Percentiles rank a stretch among this genome's conserved stretches.
phyloP scores from a whole-genome alignment of 2,797 vertebrate genomes.

The Aplochiton taeniatus region DNA sequence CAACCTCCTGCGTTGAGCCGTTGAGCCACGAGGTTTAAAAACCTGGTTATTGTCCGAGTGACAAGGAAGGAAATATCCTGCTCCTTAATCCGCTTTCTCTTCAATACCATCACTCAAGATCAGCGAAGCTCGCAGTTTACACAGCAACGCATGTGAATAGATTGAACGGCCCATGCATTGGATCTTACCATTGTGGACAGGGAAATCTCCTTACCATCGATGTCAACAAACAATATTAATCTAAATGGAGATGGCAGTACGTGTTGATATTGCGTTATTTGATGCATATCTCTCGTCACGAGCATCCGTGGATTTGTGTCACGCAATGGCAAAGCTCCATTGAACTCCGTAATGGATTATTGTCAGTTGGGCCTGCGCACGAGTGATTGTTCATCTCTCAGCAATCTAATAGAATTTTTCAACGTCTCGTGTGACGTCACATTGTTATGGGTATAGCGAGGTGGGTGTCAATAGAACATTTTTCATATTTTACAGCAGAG shows the following conservation, averaged over 20 bases:
- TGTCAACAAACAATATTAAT: conserved; percentile 70
- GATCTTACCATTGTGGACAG: conserved; percentile 25
- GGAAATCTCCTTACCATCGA: conserved; percentile 47
- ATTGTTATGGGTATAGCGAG: conserved; percentile 21
- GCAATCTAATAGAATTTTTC: background rate
- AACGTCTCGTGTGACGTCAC: conserved; percentile 7
- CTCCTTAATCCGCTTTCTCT: background rate
- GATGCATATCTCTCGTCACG: conserved; percentile 53
- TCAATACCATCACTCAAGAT: conserved; percentile 39
- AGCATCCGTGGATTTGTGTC: conserved; percentile 58
- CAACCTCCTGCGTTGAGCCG: too few species aligned
- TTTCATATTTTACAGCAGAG: conserved; percentile 7
- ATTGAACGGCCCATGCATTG: conserved; percentile 37
- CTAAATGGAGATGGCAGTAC: conserved; percentile 56
- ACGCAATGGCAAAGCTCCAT: conserved; percentile 55
- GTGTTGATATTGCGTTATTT: conserved; percentile 41
- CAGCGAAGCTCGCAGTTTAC: conserved; percentile 10
- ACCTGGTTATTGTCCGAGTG: background rate
- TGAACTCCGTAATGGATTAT: conserved; percentile 67
- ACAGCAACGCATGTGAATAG: conserved; percentile 47
- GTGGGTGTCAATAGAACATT: conserved; percentile 3
- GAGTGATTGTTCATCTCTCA: conserved; percentile 48
- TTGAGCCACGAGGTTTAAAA: too few species aligned
- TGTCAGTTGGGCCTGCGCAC: too few species aligned
- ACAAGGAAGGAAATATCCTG: background rate